phyloP scores from a whole-genome alignment of 1,140 invertebrate species.

The Rhizoglyphus robini region DNA sequence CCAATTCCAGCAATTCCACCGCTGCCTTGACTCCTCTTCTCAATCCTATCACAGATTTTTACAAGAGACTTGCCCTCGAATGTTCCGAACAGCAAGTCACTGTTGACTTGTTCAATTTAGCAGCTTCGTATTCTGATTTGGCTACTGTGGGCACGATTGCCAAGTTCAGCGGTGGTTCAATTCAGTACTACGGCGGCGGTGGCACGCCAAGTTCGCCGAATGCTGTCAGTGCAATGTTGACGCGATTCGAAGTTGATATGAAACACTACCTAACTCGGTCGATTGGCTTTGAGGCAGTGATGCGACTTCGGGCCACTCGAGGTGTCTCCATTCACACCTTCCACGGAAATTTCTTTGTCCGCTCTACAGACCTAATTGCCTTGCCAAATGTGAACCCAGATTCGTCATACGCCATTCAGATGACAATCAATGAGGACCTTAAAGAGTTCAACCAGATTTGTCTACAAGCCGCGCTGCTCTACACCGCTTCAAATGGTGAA shows the following conservation, averaged over 20 bases:
- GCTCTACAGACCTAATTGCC: slow-evolving; percentile 89
- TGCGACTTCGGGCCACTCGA: slow-evolving; percentile 83
- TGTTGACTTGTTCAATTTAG: slow-evolving; percentile 87
- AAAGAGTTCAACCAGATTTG: slow-evolving; percentile 73
- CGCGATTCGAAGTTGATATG: slow-evolving; percentile 56
- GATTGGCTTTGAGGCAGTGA: slow-evolving; percentile 97
- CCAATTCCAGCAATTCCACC: slow-evolving; percentile 43
- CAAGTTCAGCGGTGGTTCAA: slow-evolving; percentile 84
- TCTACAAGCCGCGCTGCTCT: slow-evolving; percentile 94
- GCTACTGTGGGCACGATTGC: slow-evolving; percentile 82
- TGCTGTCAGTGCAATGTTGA: slow-evolving; percentile 11
- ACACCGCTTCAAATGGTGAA: slow-evolving; percentile 95
- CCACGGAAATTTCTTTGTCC: slow-evolving; percentile 98
- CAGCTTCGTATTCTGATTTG: slow-evolving; percentile 82
- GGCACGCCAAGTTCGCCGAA: slow-evolving; percentile 40
- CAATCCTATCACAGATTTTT: slow-evolving; percentile 85
- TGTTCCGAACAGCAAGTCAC: slow-evolving; percentile 91
- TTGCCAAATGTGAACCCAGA: slow-evolving; percentile 97
- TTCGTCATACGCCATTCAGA: slow-evolving; percentile 93
- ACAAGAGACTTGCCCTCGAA: slow-evolving; percentile 88
- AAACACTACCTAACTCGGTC: slow-evolving; percentile 84
- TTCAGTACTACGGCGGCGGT: slow-evolving; percentile 84
- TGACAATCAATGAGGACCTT: slow-evolving; percentile 81
- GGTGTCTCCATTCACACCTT: slow-evolving; percentile 86
- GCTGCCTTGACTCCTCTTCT: slow-evolving; percentile 20